Conservation (phyloP, 2,113 vertebrate species). For the Nycticebus coucang region DNA sequence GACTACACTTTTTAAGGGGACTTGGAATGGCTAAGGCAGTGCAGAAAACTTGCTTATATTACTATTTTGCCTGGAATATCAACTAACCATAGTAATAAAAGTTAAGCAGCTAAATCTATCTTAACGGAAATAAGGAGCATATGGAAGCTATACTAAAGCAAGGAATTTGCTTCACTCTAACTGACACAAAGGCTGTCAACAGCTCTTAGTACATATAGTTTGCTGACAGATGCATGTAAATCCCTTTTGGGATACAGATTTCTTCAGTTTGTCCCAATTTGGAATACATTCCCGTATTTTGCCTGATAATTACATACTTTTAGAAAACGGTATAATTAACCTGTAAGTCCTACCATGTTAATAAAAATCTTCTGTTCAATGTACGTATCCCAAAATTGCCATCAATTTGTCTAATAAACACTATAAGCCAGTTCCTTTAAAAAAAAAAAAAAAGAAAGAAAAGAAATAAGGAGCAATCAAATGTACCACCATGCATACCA, state of each 20-base stretch:
- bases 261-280: constrained; percentile 18
- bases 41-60: background rate
- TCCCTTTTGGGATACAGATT: background rate
- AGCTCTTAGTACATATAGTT: background rate
- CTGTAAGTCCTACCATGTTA: background rate
- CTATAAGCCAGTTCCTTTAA: background rate
- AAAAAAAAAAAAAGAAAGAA: too few species aligned
- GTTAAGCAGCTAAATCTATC: background rate
- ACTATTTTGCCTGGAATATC: background rate
- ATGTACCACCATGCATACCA: too few species aligned
- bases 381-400: background rate
- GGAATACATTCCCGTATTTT: background rate
- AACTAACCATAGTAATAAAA: background rate
- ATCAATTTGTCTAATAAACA: background rate
- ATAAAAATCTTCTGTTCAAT: constrained; percentile 9
- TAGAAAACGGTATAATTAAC: constrained; percentile 42
- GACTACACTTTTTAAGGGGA: background rate
- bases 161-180: constrained; percentile 31
- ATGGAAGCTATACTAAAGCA: constrained; percentile 22
- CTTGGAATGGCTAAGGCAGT: background rate
- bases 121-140: background rate
- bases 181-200: background rate
- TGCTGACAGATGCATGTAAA: background rate
- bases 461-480: too few species aligned
- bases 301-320: background rate